These are phyloP conservation scores for Carassius auratus DNA, from an alignment of 2,113 vertebrate species.

Conservation along the genomic window DNA sequence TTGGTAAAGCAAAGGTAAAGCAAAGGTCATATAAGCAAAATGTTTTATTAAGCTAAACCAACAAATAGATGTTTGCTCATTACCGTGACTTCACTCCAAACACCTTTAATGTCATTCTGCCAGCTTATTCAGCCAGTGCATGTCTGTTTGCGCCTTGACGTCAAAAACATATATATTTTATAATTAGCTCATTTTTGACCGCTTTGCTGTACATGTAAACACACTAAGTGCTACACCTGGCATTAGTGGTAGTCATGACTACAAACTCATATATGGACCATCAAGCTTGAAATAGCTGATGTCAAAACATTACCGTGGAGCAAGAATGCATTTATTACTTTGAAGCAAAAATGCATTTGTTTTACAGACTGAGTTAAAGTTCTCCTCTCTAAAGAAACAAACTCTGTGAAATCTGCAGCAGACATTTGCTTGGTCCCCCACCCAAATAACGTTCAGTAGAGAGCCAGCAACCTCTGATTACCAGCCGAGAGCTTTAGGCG, in stretches of 20 bases:
- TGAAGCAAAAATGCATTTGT: not conserved
- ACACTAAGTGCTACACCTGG: not conserved
- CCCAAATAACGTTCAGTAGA: slow-evolving; percentile 9
- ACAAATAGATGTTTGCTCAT: not conserved
- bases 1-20: too few relatives aligned
- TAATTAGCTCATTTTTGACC: not conserved
- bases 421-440: slow-evolving; percentile 14
- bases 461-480: slow-evolving; percentile 37
- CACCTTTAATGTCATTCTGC: not conserved
- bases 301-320: not conserved
- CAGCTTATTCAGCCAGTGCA: not conserved
- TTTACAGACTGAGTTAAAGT: slow-evolving; percentile 3
- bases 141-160: not conserved
- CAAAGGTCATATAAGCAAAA: not conserved
- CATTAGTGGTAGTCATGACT: not conserved
- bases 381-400: not conserved
- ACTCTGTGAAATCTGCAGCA: not conserved
- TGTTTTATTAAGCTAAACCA: not conserved
- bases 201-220: not conserved
- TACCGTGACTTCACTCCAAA: not conserved
- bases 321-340: not conserved
- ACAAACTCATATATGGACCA: not conserved
- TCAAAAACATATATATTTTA: not conserved
- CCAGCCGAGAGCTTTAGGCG: slow-evolving; percentile 41
- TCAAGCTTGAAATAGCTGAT: slow-evolving; percentile 22